Conservation (phyloP, 2,888 invertebrate species). For the Drosophila koepferae region DNA sequence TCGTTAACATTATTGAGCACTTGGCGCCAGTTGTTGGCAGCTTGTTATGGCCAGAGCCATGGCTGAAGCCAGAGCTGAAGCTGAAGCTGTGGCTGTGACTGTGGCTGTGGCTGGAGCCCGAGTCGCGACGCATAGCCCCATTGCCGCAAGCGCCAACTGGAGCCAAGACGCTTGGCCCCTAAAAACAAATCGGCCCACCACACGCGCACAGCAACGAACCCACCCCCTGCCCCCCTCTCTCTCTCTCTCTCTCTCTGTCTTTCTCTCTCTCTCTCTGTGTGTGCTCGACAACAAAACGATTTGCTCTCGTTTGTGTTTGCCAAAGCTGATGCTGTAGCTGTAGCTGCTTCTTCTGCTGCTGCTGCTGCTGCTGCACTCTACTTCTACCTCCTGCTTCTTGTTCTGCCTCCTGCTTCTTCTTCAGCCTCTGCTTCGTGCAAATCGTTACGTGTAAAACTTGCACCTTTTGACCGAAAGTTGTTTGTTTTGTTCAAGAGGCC, state of each 20-base stretch:
- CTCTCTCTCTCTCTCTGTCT: slow-evolving; percentile 11
- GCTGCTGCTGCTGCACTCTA: neutral
- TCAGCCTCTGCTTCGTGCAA: slow-evolving; percentile 62
- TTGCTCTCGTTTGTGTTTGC: slow-evolving; percentile 79
- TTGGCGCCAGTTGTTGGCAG: slow-evolving; percentile 85
- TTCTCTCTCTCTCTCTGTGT: slow-evolving; percentile 19
- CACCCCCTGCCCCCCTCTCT: slow-evolving; percentile 1
- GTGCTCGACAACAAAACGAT: slow-evolving; percentile 77
- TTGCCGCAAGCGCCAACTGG: slow-evolving; percentile 61
- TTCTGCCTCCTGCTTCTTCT: neutral
- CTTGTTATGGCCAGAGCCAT: slow-evolving; percentile 74
- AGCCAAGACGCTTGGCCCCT: slow-evolving; percentile 42
- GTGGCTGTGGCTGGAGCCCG: slow-evolving; percentile 27
- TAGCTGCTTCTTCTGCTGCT: neutral
- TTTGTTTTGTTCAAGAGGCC: slow-evolving; percentile 58
- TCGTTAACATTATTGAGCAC: slow-evolving; percentile 85
- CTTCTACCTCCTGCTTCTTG: neutral
- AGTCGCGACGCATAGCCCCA: slow-evolving; percentile 64
- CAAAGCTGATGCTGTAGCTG: slow-evolving; percentile 23
- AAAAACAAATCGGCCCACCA: slow-evolving; percentile 69
- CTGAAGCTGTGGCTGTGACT: slow-evolving; percentile 42
- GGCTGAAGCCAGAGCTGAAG: slow-evolving; percentile 37
- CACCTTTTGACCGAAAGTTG: slow-evolving; percentile 78
- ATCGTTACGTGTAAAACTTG: slow-evolving; percentile 81
- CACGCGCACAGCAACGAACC: slow-evolving; percentile 50